phyloP scores from a whole-genome alignment of 2,113 vertebrate genomes.

The Butorides virescens region DNA sequence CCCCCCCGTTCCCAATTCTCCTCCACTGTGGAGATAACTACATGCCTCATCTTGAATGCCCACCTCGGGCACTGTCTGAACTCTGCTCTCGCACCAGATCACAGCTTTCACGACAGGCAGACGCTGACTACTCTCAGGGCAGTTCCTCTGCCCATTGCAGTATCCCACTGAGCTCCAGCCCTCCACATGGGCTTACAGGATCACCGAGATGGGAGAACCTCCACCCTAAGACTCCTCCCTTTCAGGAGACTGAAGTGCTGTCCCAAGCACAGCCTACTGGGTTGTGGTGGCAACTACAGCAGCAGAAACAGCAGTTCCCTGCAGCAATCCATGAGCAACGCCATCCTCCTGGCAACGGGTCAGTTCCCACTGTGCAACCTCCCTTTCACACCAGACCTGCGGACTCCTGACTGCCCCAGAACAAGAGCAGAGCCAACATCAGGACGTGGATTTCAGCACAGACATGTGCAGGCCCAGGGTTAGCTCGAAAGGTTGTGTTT shows the following conservation, averaged over 20 bases:
- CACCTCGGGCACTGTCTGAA: accelerated
- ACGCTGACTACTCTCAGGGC: neutral
- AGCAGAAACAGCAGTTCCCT: neutral
- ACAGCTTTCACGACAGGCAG: neutral
- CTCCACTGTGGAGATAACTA: neutral
- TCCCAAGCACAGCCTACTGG: neutral
- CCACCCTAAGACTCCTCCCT: neutral
- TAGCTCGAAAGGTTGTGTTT: neutral
- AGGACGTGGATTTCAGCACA: neutral
- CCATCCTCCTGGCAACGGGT: neutral
- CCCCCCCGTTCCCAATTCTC: neutral
- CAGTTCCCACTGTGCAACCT: neutral
- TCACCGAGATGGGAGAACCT: neutral
- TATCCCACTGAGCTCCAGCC: neutral
- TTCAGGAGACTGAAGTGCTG: neutral
- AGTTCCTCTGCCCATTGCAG: neutral
- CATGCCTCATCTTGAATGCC: neutral
- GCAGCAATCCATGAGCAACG: neutral
- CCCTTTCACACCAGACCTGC: neutral
- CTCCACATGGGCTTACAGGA: neutral
- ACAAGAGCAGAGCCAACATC: neutral
- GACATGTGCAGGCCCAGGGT: neutral
- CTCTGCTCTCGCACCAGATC: neutral
- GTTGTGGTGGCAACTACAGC: neutral
- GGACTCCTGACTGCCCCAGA: neutral